Evolutionary conservation across 2,797 vertebrate species (phyloP).

Genomic region (Zenarchopterus dispar): DNA sequence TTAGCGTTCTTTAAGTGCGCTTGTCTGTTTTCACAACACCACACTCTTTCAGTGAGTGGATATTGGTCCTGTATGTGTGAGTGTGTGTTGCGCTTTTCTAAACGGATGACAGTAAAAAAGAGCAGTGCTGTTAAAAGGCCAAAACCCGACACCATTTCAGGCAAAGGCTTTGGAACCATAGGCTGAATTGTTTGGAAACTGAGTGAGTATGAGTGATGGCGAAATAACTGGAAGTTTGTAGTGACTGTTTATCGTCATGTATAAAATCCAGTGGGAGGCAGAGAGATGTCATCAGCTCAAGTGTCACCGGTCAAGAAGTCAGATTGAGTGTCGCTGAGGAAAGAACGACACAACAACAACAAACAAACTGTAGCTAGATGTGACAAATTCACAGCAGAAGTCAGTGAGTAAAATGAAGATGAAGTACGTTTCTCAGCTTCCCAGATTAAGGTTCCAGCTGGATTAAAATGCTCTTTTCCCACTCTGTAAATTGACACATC

Average conservation of each 20-base stretch:
- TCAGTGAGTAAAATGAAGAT: no score
- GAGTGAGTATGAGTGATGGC: constrained; percentile 14
- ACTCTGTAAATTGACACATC: constrained; percentile 1
- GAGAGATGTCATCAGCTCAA: constrained; percentile 11
- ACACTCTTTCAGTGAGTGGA: constrained; percentile 49
- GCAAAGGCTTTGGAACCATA: neutral
- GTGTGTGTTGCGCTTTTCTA: constrained; percentile 57
- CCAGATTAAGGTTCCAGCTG: neutral
- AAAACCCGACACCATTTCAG: constrained; percentile 20
- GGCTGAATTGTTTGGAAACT: constrained; percentile 22
- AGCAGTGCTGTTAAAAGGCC: neutral
- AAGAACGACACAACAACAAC: neutral
- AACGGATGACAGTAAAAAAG: constrained; percentile 46
- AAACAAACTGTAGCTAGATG: neutral
- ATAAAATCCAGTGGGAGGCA: constrained; percentile 30
- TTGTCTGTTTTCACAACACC: constrained; percentile 67
- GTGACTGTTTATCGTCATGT: neutral
- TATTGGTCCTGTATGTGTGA: constrained; percentile 57
- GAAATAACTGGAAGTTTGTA: constrained; percentile 1
- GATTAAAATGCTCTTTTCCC: neutral
- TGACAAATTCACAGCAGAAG: constrained; percentile 4
- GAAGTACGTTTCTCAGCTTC: neutral
- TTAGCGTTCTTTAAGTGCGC: constrained; percentile 75
- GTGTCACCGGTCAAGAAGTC: constrained; percentile 38
- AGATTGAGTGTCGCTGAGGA: neutral